Conservation (phyloP, 2,797 vertebrate species). For the Enteromius radiatus region DNA sequence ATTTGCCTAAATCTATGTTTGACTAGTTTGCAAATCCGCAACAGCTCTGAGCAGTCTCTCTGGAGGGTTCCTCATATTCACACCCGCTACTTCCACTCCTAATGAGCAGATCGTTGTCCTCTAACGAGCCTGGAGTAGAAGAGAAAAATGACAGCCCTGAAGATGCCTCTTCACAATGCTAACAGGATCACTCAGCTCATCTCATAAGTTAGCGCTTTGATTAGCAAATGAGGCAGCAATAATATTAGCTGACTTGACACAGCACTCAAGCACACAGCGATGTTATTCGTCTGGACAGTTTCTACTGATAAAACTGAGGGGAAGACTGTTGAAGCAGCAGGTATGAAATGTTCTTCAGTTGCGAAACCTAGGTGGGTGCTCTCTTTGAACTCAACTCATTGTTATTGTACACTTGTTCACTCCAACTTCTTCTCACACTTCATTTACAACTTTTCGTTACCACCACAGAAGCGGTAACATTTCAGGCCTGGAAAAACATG, state of each 20-base stretch:
- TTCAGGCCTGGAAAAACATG: constrained; percentile 22
- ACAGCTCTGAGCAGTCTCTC: constrained; percentile 8
- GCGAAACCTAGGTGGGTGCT: constrained; percentile 58
- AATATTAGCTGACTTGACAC: constrained; percentile 63
- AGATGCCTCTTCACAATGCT: constrained; percentile 62
- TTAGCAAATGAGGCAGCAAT: constrained; percentile 66
- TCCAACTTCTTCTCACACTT: constrained; percentile 1
- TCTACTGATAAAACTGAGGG: not conserved
- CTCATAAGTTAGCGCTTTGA: constrained; percentile 65
- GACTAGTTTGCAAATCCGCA: not conserved
- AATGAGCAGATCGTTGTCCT: constrained; percentile 33
- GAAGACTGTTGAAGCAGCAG: not conserved
- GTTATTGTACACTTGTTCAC: not conserved
- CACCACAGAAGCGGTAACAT: not conserved
- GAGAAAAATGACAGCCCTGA: constrained; percentile 54
- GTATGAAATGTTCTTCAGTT: constrained; percentile 47
- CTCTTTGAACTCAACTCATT: constrained; percentile 44
- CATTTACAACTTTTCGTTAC: constrained; percentile 45
- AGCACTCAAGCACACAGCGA: constrained; percentile 48
- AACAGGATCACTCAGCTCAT: constrained; percentile 62
- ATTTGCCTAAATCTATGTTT: not conserved
- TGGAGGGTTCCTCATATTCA: constrained; percentile 18
- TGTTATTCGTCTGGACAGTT: constrained; percentile 19
- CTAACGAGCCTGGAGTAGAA: constrained; percentile 52
- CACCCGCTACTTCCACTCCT: constrained; percentile 11